Evolutionary conservation across 2,113 vertebrate genomes (phyloP).

Genomic region (Rafetus swinhoei): DNA sequence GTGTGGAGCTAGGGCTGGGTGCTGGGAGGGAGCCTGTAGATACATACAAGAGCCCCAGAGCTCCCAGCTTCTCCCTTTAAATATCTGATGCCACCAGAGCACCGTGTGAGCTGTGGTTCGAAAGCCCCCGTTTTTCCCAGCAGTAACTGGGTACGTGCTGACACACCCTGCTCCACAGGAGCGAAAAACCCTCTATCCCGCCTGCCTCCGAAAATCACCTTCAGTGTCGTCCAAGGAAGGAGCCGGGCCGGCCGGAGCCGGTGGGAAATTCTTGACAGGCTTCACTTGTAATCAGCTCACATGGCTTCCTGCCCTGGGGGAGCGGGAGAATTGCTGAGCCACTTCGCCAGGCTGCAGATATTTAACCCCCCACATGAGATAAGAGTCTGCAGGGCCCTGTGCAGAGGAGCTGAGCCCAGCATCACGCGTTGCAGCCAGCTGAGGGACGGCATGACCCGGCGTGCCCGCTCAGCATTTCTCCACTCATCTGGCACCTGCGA

Average conservation of each 20-base stretch:
- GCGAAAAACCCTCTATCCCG: accelerated
- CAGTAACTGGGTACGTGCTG: not conserved
- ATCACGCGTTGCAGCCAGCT: not conserved
- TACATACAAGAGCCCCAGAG: not conserved
- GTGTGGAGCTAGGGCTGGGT: not conserved
- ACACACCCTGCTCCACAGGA: too few relatives aligned
- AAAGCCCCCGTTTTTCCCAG: not conserved
- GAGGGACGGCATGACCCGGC: accelerated
- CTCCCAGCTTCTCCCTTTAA: not conserved
- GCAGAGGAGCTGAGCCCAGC: accelerated
- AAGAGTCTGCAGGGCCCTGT: accelerated
- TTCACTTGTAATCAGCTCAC: accelerated
- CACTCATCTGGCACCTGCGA: not conserved
- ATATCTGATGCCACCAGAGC: not conserved
- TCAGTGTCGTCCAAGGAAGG: accelerated
- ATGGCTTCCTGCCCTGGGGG: not conserved
- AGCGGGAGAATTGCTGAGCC: accelerated
- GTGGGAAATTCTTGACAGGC: not conserved
- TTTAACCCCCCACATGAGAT: not conserved
- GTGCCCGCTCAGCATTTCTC: not conserved
- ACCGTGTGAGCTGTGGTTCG: not conserved
- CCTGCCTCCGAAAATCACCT: not conserved
- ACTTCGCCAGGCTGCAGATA: not conserved
- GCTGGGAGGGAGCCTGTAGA: not conserved
- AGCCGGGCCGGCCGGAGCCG: not conserved